These are phyloP conservation scores for Buphagus erythrorhynchus DNA, from an alignment of 2,797 vertebrate species.

Conservation along the genomic window DNA sequence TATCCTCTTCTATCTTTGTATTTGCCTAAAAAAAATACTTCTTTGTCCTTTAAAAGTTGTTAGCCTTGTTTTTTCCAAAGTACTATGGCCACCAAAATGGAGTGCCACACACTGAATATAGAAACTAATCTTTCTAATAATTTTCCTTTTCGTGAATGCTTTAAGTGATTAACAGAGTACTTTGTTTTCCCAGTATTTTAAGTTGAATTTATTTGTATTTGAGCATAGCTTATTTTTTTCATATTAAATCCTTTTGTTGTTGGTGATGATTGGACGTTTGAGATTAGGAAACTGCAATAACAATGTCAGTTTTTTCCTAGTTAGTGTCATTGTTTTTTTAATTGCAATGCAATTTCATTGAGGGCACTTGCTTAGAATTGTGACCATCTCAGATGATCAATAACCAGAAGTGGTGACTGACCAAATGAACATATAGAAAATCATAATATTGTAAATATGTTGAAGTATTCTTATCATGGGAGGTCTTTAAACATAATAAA, in stretches of 20 bases:
- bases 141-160: neutral
- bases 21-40: neutral
- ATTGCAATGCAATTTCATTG: neutral
- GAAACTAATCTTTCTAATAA: neutral
- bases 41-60: neutral
- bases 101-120: neutral
- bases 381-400: neutral
- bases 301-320: neutral
- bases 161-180: neutral
- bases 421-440: neutral
- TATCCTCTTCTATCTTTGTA: neutral
- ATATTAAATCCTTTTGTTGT: neutral
- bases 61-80: neutral
- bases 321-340: neutral
- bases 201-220: neutral
- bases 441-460: neutral
- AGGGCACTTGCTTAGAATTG: neutral
- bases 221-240: neutral
- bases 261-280: neutral
- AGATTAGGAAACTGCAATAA: neutral
- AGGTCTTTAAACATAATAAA: neutral
- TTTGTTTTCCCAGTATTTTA: neutral
- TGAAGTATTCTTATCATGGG: neutral
- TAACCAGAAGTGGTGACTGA: neutral
- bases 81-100: neutral